Evolutionary conservation across 2,888 invertebrate species (phyloP).

Genomic region (Hirtodrosophila histrioides): DNA sequence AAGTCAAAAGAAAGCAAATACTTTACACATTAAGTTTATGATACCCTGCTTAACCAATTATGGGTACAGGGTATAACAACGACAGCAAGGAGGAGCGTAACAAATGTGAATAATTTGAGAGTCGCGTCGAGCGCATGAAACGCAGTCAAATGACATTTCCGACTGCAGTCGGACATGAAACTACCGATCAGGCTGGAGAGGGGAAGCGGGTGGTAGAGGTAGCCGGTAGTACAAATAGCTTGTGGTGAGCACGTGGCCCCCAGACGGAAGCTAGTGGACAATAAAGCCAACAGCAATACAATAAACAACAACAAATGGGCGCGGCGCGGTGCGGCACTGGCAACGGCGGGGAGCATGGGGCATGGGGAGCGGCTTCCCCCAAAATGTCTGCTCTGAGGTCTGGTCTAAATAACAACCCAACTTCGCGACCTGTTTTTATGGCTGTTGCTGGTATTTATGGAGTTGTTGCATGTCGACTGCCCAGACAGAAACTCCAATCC

Average conservation of each 20-base stretch:
- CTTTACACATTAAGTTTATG: too few relatives aligned
- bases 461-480: constrained; percentile 64
- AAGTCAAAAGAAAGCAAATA: too few relatives aligned
- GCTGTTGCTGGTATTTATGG: constrained; percentile 58
- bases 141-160: constrained; percentile 67
- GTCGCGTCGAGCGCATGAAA: constrained; percentile 52
- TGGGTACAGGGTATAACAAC: constrained; percentile 1
- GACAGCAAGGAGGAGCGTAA: constrained; percentile 14
- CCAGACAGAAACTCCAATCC: constrained; percentile 8
- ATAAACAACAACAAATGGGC: constrained; percentile 40
- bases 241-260: constrained; percentile 55
- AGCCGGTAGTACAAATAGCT: background rate
- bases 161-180: constrained; percentile 67
- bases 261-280: constrained; percentile 55
- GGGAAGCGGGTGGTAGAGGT: background rate
- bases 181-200: constrained; percentile 3
- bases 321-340: constrained; percentile 27
- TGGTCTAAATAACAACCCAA: constrained; percentile 37
- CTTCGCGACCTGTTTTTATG: constrained; percentile 51
- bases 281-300: constrained; percentile 25
- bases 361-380: constrained; percentile 42
- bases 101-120: constrained; percentile 57
- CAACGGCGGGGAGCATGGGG: background rate
- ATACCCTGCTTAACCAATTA: background rate
- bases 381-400: constrained; percentile 37